Conservation (phyloP, 1,140 invertebrate genomes). For the Notospermus geniculatus region DNA sequence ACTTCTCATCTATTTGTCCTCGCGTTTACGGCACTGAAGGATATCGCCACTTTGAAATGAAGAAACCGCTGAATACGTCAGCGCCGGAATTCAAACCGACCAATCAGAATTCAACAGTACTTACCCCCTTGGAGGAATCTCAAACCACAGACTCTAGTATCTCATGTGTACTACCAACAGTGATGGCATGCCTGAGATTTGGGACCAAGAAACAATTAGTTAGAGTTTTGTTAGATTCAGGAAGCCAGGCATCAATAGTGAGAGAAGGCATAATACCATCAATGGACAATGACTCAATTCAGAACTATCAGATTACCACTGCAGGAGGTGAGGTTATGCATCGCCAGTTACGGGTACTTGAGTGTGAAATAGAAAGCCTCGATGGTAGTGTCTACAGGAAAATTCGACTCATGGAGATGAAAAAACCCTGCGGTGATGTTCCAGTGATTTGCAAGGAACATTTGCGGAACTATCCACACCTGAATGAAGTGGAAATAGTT, state of each 20-base stretch:
- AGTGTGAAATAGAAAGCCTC: neutral
- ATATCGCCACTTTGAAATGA: neutral
- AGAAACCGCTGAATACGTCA: neutral
- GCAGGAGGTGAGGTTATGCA: neutral
- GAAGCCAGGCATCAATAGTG: neutral
- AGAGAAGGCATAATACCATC: neutral
- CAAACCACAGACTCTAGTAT: neutral
- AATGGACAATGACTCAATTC: neutral
- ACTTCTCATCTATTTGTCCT: neutral
- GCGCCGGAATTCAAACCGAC: neutral
- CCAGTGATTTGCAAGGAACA: neutral
- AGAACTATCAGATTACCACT: neutral
- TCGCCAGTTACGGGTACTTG: neutral
- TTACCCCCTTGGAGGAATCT: neutral
- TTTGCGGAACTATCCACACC: neutral
- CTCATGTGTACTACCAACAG: neutral
- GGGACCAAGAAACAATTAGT: neutral
- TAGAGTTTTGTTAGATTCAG: neutral
- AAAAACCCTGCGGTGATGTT: conserved; percentile 2
- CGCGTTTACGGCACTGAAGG: neutral
- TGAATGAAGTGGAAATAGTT: neutral
- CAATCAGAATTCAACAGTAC: neutral
- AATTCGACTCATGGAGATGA: conserved; percentile 2
- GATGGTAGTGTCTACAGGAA: neutral
- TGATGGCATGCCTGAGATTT: neutral